Percentiles rank a stretch among this genome's conserved stretches.
These are phyloP conservation scores for Molanna angustata DNA, from an alignment of 2,888 invertebrate genomes.

Conservation along the genomic window DNA sequence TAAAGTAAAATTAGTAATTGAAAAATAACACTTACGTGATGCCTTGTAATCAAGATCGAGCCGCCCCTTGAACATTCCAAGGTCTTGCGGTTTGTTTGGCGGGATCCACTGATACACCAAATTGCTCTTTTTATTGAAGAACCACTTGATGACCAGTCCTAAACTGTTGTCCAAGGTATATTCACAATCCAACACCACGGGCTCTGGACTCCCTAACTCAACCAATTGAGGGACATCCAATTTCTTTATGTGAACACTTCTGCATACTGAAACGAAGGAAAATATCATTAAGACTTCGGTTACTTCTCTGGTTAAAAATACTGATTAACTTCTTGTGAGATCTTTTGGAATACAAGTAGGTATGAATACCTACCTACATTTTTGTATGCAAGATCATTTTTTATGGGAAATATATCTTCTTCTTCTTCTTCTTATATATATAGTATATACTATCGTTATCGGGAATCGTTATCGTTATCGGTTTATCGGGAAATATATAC, in stretches of 20 bases:
- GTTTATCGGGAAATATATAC: no score
- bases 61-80: conserved; percentile 50
- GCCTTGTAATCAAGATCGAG: conserved; percentile 47
- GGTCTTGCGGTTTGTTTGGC: conserved; percentile 47
- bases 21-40: conserved; percentile 41
- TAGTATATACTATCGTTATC: no score
- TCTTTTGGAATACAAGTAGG: no score
- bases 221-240: conserved; percentile 48
- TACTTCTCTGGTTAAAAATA: no score
- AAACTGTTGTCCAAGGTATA: conserved; percentile 30
- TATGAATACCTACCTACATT: no score
- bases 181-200: conserved; percentile 35
- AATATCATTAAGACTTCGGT: no score
- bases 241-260: conserved; percentile 49
- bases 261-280: conserved; percentile 42
- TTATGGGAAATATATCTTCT: no score
- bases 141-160: conserved; percentile 53
- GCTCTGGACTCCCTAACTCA: conserved; percentile 43
- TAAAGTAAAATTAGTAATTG: background rate
- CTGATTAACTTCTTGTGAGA: no score
- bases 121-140: conserved; percentile 44
- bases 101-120: conserved; percentile 55
- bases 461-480: no score
- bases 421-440: no score
- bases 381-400: no score